Conservation (phyloP, 2,888 invertebrate species). For the Operophtera brumata region DNA sequence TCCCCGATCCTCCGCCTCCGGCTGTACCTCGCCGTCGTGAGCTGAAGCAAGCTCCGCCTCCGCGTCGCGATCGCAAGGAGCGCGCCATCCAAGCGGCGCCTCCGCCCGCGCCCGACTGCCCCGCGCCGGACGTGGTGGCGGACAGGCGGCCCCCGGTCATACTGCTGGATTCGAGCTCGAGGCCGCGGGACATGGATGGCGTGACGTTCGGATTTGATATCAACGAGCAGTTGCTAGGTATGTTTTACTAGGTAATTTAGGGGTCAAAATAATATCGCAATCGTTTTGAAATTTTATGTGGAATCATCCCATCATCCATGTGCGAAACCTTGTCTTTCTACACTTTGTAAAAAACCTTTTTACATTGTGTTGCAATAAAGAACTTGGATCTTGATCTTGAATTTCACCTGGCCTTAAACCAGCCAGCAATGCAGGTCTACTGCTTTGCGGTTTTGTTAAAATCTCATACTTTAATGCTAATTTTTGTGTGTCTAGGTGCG, state of each 20-base stretch:
- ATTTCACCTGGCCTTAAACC: too few species aligned
- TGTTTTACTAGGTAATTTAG: not conserved
- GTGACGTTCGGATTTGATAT: slow-evolving; percentile 91
- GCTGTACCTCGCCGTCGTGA: slow-evolving; percentile 27
- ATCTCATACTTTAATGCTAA: too few species aligned
- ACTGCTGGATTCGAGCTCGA: slow-evolving; percentile 83
- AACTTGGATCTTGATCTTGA: too few species aligned
- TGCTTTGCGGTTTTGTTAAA: too few species aligned
- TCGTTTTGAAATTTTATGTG: too few species aligned
- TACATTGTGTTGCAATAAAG: too few species aligned
- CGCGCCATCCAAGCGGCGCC: slow-evolving; percentile 26
- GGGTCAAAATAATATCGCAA: too few species aligned
- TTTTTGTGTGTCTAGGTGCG: slow-evolving; percentile 46
- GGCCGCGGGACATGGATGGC: slow-evolving; percentile 80
- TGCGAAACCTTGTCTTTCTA: too few species aligned
- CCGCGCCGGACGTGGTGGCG: slow-evolving; percentile 69
- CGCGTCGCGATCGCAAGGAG: slow-evolving; percentile 29
- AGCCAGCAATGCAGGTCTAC: too few species aligned
- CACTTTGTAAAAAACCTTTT: too few species aligned
- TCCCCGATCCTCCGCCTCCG: slow-evolving; percentile 29
- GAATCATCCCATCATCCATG: too few species aligned
- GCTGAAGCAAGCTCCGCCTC: slow-evolving; percentile 34
- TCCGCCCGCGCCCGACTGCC: slow-evolving; percentile 58
- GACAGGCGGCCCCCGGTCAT: slow-evolving; percentile 85
- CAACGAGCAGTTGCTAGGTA: slow-evolving; percentile 85